Evolutionary conservation across 2,113 vertebrate species (phyloP).

Genomic region (Irena cyanogastra): DNA sequence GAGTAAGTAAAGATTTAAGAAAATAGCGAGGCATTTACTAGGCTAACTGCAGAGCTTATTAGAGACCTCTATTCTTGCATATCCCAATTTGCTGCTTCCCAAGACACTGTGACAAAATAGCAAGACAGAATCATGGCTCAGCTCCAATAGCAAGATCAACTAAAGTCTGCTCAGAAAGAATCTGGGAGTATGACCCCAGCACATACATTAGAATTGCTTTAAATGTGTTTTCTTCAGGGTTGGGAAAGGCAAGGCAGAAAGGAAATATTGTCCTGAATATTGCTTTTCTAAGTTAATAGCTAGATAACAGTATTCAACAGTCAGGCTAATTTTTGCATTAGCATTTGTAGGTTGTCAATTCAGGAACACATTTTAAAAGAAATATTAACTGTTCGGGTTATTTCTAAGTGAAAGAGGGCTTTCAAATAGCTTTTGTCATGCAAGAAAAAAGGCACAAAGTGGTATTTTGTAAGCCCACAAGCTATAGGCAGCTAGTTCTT

Average conservation of each 20-base stretch:
- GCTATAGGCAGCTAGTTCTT: constrained; percentile 1
- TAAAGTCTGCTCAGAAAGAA: not conserved
- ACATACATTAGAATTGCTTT: not conserved
- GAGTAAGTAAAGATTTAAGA: not conserved
- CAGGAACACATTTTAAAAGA: not conserved
- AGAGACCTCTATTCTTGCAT: not conserved
- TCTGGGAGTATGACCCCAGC: not conserved
- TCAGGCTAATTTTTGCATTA: not conserved
- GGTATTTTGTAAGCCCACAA: constrained; percentile 18
- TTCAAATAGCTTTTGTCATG: constrained; percentile 25
- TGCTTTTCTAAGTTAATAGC: not conserved
- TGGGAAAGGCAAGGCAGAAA: not conserved
- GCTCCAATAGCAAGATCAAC: not conserved
- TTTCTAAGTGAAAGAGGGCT: constrained; percentile 23
- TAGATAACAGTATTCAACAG: not conserved
- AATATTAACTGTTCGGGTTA: not conserved
- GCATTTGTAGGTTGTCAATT: not conserved
- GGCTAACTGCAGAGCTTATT: not conserved
- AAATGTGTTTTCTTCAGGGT: not conserved
- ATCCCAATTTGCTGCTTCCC: not conserved
- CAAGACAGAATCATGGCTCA: not conserved
- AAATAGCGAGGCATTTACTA: not conserved
- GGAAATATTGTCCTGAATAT: not conserved
- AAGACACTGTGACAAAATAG: not conserved
- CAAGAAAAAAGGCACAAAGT: not conserved